A percentile compares a stretch with the other conserved stretches of the same genome.
phyloP scores from a whole-genome alignment of 2,113 vertebrate genomes.

The Coracopsis vasa region DNA sequence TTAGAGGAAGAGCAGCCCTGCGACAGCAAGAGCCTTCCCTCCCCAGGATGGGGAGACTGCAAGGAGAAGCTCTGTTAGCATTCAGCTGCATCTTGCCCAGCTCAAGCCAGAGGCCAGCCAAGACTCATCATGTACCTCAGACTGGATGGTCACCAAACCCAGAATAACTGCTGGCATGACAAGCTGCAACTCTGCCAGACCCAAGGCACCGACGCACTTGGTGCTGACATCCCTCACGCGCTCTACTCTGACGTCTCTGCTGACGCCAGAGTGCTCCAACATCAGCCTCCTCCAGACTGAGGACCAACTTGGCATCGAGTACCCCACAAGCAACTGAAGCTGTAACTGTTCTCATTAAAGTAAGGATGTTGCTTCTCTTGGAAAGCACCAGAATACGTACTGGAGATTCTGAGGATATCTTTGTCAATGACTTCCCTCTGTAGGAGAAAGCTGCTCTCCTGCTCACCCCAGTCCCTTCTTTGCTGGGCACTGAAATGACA shows the following conservation, averaged over 20 bases:
- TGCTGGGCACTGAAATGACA: not conserved
- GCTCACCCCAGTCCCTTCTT: not conserved
- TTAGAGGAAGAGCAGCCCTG: not conserved
- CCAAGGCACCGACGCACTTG: not conserved
- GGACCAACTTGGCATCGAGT: not conserved
- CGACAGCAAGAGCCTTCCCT: not conserved
- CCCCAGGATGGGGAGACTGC: fast-evolving
- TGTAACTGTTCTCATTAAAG: not conserved
- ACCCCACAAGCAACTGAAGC: not conserved
- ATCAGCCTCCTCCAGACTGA: not conserved
- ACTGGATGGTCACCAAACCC: not conserved
- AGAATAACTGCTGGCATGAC: not conserved
- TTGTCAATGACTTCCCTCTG: not conserved
- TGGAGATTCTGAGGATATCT: not conserved
- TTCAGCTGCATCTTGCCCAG: fast-evolving
- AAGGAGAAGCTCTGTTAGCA: not conserved
- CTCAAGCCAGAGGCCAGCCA: not conserved
- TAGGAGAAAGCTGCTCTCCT: not conserved
- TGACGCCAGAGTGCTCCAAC: not conserved
- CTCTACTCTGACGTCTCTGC: not conserved
- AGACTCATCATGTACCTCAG: not conserved
- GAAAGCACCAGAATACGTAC: not conserved
- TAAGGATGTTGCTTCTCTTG: not conserved
- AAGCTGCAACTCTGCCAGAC: not conserved
- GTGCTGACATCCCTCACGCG: not conserved